Evolutionary conservation across 2,888 invertebrate genomes (phyloP).

Genomic region (Drosophila acutilabella): DNA sequence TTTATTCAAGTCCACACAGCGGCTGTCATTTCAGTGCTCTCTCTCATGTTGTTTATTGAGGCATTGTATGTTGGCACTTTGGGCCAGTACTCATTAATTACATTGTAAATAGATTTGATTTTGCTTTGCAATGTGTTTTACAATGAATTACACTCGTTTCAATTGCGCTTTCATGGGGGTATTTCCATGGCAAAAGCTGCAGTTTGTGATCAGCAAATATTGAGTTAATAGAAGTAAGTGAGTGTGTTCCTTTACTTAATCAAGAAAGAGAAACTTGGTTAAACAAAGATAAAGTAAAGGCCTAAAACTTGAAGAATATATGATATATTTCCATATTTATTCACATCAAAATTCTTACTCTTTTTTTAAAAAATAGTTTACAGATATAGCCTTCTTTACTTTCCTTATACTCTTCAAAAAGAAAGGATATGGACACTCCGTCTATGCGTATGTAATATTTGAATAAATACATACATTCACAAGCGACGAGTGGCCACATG

Average conservation of each 20-base stretch:
- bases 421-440: neutral
- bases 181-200: neutral
- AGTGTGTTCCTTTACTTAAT: no score
- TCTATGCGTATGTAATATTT: slow-evolving; percentile 12
- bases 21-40: slow-evolving; percentile 9
- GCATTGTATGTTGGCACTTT: slow-evolving; percentile 44
- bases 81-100: slow-evolving; percentile 60
- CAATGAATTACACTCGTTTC: slow-evolving; percentile 16
- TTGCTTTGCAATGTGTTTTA: slow-evolving; percentile 32
- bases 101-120: slow-evolving; percentile 65
- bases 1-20: slow-evolving; percentile 32
- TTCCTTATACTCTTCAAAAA: neutral
- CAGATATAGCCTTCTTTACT: no score
- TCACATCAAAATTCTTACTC: no score
- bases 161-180: slow-evolving; percentile 14
- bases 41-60: slow-evolving; percentile 33
- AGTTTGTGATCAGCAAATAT: neutral
- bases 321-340: no score
- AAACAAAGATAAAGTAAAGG: no score
- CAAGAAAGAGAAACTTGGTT: no score
- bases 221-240: neutral
- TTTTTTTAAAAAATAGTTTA: no score
- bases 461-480: slow-evolving; percentile 36
- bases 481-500: slow-evolving; percentile 8
- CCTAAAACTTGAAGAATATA: no score